Evolutionary conservation across 2,113 vertebrate genomes (phyloP).

Genomic region (Illadopsis cleaveri): DNA sequence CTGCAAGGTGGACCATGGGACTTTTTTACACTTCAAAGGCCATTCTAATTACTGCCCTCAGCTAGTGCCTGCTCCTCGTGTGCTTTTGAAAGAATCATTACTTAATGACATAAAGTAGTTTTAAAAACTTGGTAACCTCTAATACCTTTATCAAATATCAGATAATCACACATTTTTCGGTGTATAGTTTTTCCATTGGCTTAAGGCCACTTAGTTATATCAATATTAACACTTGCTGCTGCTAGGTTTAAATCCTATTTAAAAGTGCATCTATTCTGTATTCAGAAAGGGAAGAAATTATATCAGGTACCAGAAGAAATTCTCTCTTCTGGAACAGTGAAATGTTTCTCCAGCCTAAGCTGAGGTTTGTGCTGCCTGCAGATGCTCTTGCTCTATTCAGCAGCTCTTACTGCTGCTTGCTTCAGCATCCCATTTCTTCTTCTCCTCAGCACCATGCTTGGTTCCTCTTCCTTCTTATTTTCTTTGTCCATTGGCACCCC

Average conservation of each 20-base stretch:
- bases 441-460: neutral
- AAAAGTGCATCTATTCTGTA: neutral
- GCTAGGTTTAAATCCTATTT: conserved; percentile 24
- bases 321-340: conserved; percentile 22
- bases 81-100: conserved; percentile 35
- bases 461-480: neutral
- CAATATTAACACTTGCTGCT: conserved; percentile 30
- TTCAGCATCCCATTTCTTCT: neutral
- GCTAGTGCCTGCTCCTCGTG: neutral
- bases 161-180: neutral
- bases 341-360: neutral
- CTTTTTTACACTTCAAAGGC: neutral
- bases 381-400: neutral
- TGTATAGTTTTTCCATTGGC: conserved; percentile 3
- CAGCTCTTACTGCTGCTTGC: neutral
- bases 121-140: conserved; percentile 4
- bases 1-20: neutral
- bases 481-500: neutral
- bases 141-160: conserved; percentile 41
- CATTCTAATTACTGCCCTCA: conserved; percentile 14
- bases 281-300: neutral
- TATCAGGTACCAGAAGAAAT: conserved; percentile 9
- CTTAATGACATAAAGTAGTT: neutral
- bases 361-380: neutral
- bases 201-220: conserved; percentile 34